phyloP scores from a whole-genome alignment of 2,113 vertebrate species.

The Platanista minor region DNA sequence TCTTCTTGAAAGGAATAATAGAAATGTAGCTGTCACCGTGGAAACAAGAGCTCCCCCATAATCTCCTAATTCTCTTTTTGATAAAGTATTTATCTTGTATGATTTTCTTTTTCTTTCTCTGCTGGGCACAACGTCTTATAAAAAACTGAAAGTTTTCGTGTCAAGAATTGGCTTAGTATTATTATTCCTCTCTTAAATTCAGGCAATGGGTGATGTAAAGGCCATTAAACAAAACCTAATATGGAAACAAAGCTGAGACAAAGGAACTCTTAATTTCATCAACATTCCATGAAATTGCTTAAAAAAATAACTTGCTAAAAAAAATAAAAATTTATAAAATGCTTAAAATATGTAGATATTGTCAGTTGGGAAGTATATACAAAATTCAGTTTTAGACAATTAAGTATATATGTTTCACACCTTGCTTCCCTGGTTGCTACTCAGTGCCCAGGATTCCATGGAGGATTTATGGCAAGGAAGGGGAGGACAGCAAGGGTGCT shows the following conservation, averaged over 20 bases:
- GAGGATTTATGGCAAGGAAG: neutral
- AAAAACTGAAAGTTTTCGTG: neutral
- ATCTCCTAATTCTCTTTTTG: slow-evolving; percentile 22
- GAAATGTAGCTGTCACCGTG: neutral
- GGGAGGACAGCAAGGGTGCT: fast-evolving
- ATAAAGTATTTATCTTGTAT: neutral
- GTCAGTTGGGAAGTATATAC: neutral
- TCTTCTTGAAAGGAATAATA: neutral
- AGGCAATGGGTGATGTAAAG: neutral
- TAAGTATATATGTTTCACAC: neutral
- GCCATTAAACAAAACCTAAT: neutral
- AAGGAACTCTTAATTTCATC: neutral
- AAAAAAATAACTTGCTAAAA: neutral
- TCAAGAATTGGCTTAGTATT: neutral
- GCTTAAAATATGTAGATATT: neutral
- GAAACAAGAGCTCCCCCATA: slow-evolving; percentile 24
- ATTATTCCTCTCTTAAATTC: neutral
- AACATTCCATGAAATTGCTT: neutral
- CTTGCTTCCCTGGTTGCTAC: neutral
- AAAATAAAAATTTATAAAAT: neutral
- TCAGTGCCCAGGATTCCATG: neutral
- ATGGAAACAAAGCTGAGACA: neutral
- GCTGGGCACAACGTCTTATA: neutral
- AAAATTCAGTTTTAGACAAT: neutral
- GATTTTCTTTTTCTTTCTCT: neutral